Evolutionary conservation across 1,140 invertebrate genomes (phyloP).

Genomic region (Tetramorium alpestre): DNA sequence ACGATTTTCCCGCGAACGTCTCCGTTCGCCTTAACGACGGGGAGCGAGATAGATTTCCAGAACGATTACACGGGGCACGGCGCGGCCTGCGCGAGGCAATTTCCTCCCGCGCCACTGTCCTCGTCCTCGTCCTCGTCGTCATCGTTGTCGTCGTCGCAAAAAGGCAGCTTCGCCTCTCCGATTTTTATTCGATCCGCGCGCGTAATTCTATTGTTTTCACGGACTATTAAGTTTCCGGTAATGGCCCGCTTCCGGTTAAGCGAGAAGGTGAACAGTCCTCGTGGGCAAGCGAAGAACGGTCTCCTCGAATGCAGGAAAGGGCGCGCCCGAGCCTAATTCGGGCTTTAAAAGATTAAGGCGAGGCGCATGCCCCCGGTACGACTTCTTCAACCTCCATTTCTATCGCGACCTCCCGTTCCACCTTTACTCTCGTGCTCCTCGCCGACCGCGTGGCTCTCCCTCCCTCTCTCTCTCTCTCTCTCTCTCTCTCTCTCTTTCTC

Average conservation of each 20-base stretch:
- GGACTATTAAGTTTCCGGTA: slow-evolving; percentile 85
- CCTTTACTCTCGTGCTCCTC: slow-evolving; percentile 62
- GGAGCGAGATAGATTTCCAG: slow-evolving; percentile 74
- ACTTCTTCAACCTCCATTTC: slow-evolving; percentile 76
- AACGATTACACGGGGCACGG: slow-evolving; percentile 72
- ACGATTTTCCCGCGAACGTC: slow-evolving; percentile 73
- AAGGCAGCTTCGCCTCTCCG: slow-evolving; percentile 57
- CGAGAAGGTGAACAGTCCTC: slow-evolving; percentile 58
- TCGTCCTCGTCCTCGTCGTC: background rate
- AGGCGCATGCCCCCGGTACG: slow-evolving; percentile 70
- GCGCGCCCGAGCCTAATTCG: slow-evolving; percentile 84
- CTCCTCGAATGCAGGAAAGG: slow-evolving; percentile 86
- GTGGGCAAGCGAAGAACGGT: slow-evolving; percentile 68
- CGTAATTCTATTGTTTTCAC: slow-evolving; percentile 86
- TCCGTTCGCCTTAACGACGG: slow-evolving; percentile 31
- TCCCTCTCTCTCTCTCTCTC: too few relatives aligned
- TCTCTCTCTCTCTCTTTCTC: too few relatives aligned
- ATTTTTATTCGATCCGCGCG: slow-evolving; percentile 83
- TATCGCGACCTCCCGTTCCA: slow-evolving; percentile 66
- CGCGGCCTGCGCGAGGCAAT: slow-evolving; percentile 69
- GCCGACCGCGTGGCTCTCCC: background rate
- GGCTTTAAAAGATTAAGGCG: slow-evolving; percentile 84
- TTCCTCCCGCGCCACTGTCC: slow-evolving; percentile 71
- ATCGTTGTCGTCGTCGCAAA: slow-evolving; percentile 26
- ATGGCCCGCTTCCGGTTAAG: slow-evolving; percentile 83